phyloP scores from a whole-genome alignment of 2,888 invertebrate species.

The Lagria hirta region DNA sequence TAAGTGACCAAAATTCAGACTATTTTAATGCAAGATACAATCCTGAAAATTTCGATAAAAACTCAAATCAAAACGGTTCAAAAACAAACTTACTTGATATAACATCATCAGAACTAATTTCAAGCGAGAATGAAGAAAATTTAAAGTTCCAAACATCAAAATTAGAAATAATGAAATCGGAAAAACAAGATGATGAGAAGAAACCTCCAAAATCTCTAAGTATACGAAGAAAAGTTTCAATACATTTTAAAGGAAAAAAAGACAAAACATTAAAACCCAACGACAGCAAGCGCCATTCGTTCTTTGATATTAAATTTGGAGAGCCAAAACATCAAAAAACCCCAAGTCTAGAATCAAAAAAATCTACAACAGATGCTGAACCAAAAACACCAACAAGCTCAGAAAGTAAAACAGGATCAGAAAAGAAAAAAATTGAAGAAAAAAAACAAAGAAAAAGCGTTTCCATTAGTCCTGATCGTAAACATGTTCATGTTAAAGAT shows the following conservation, averaged over 20 bases:
- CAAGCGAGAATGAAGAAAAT: slow-evolving; percentile 50
- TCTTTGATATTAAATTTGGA: slow-evolving; percentile 44
- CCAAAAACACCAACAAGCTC: slow-evolving; percentile 45
- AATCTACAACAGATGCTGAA: slow-evolving; percentile 41
- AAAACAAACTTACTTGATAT: slow-evolving; percentile 48
- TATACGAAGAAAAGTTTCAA: slow-evolving; percentile 52
- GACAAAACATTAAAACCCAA: slow-evolving; percentile 36
- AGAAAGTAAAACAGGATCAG: slow-evolving; percentile 33
- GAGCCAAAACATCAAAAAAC: slow-evolving; percentile 47
- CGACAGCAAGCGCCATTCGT: slow-evolving; percentile 37
- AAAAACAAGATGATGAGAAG: slow-evolving; percentile 31
- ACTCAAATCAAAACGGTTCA: slow-evolving; percentile 51
- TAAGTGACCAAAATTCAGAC: slow-evolving; percentile 42
- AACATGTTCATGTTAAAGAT: slow-evolving; percentile 48
- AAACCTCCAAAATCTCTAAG: slow-evolving; percentile 36
- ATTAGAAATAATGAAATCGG: slow-evolving; percentile 23
- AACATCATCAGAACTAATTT: slow-evolving; percentile 37
- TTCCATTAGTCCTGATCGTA: slow-evolving; percentile 50
- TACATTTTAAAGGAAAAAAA: slow-evolving; percentile 54
- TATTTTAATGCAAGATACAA: slow-evolving; percentile 46
- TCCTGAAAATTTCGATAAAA: slow-evolving; percentile 49
- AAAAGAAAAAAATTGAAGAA: slow-evolving; percentile 30
- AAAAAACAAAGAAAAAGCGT: slow-evolving; percentile 45
- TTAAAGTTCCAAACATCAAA: slow-evolving; percentile 40
- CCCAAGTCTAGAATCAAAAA: slow-evolving; percentile 45